Evolutionary conservation across 2,113 vertebrate species (phyloP).

Genomic region (Arizona elegans): DNA sequence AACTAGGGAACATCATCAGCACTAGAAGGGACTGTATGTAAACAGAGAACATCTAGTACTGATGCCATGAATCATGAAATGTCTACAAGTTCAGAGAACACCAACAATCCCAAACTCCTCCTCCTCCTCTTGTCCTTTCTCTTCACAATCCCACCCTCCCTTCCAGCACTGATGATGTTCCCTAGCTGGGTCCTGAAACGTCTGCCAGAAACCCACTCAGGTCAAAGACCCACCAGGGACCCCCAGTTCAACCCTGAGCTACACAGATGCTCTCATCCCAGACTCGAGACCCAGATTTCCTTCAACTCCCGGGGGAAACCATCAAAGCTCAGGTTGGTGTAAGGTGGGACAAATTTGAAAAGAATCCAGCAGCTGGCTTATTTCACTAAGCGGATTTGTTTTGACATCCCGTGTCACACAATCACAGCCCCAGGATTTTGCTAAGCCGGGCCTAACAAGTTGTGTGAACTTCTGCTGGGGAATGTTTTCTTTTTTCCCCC

Average conservation of each 20-base stretch:
- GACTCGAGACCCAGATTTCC: neutral
- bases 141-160: too few relatives aligned
- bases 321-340: neutral
- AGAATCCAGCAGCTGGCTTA: neutral
- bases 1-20: neutral
- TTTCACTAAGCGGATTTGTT: neutral
- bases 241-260: neutral
- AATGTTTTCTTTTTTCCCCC: neutral
- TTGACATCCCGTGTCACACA: neutral
- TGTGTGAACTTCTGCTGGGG: neutral
- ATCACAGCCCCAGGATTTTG: neutral
- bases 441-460: neutral
- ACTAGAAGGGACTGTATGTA: neutral
- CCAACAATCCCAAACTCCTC: accelerated
- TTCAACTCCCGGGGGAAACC: neutral
- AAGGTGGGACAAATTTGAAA: neutral
- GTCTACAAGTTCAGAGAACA: neutral
- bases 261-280: too few relatives aligned
- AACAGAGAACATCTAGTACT: neutral
- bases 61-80: neutral
- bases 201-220: neutral
- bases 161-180: neutral
- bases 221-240: neutral
- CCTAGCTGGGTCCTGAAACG: neutral
- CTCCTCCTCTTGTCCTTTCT: too few relatives aligned